A percentile compares a stretch with the other conserved stretches of the same genome.
Evolutionary conservation across 2,797 vertebrate species (phyloP).

Genomic region (Mormyrops boulengeri): DNA sequence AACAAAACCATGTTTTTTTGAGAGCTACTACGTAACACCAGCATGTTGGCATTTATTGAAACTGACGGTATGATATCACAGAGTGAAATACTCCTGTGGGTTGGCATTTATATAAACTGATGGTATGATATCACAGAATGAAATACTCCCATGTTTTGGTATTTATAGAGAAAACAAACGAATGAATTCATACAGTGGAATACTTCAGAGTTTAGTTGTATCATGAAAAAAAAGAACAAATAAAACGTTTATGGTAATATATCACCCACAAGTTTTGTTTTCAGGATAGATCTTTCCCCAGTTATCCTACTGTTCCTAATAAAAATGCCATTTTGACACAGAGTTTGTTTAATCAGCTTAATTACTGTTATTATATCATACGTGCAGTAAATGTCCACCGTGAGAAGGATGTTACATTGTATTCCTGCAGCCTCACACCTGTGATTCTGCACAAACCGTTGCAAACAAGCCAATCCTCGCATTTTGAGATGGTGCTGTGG

Average conservation of each 20-base stretch:
- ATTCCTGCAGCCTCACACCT: not conserved
- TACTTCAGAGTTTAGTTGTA: not conserved
- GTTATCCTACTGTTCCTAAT: not conserved
- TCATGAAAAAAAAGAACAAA: not conserved
- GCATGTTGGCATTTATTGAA: not conserved
- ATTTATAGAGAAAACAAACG: not conserved
- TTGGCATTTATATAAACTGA: not conserved
- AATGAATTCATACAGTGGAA: not conserved
- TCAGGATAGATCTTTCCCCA: not conserved
- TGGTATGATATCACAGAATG: not conserved
- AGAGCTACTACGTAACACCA: not conserved
- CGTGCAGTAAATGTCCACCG: not conserved
- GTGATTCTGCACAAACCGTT: not conserved
- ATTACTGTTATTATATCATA: not conserved
- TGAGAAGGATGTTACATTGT: not conserved
- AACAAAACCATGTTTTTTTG: not conserved
- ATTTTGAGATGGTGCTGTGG: not conserved
- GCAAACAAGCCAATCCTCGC: not conserved
- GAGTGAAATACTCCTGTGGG: not conserved
- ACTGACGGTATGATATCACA: not conserved
- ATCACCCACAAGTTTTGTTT: not conserved
- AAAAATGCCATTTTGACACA: slow-evolving; percentile 1
- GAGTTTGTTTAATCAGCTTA: not conserved
- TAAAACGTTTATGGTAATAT: not conserved
- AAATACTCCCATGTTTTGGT: not conserved